These are phyloP conservation scores for Labeo rohita DNA, from an alignment of 2,113 vertebrate species.

Conservation along the genomic window DNA sequence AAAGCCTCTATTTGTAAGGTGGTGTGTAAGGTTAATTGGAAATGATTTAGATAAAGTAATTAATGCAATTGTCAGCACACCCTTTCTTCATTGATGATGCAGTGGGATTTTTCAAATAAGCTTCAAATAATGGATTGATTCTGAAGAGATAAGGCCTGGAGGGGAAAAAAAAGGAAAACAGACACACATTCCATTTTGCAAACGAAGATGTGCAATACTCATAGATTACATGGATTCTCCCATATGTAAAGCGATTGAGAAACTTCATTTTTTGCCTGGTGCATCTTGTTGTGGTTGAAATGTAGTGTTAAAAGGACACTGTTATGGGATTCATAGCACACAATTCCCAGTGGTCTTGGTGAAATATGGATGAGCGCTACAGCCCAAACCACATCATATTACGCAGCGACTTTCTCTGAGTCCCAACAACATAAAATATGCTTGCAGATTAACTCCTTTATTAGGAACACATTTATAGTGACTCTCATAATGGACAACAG, in stretches of 20 bases:
- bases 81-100: conserved; percentile 66
- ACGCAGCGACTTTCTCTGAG: conserved; percentile 61
- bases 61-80: conserved; percentile 77
- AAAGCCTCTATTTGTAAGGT: conserved; percentile 68
- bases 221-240: neutral
- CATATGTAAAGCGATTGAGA: neutral
- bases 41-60: conserved; percentile 75
- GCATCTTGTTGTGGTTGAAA: conserved; percentile 12
- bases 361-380: conserved; percentile 78
- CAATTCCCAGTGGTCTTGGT: conserved; percentile 71
- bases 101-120: conserved; percentile 36
- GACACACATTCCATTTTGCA: neutral
- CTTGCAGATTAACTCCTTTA: conserved; percentile 74
- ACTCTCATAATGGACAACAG: conserved; percentile 62
- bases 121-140: conserved; percentile 19
- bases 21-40: conserved; percentile 75
- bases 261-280: neutral
- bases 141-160: neutral
- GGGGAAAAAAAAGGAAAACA: neutral
- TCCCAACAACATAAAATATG: conserved; percentile 76
- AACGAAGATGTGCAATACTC: neutral
- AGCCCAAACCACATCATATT: conserved; percentile 67
- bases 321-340: conserved; percentile 68
- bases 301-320: conserved; percentile 38
- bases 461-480: conserved; percentile 78